These are phyloP conservation scores for Poecile atricapillus DNA, from an alignment of 2,113 vertebrate species.

Conservation along the genomic window DNA sequence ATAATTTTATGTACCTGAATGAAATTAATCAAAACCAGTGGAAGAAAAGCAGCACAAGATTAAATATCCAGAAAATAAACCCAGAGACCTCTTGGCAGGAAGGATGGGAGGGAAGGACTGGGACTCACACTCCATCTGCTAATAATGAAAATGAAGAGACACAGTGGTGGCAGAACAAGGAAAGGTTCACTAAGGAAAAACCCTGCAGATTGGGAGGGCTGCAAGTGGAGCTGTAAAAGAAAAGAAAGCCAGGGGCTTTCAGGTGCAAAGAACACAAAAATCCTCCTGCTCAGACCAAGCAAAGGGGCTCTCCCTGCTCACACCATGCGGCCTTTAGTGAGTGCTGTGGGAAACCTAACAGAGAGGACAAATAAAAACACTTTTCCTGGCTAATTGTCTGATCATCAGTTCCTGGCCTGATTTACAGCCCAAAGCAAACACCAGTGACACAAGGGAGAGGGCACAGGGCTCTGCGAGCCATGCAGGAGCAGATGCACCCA, in stretches of 20 bases:
- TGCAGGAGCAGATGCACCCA: neutral
- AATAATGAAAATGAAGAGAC: constrained; percentile 7
- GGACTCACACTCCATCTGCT: constrained; percentile 16
- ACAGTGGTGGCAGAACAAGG: neutral
- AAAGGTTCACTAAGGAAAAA: neutral
- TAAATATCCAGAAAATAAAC: constrained; percentile 18
- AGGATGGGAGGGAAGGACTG: neutral
- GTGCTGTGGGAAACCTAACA: neutral
- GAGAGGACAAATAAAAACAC: neutral
- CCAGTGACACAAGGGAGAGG: neutral
- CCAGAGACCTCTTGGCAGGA: constrained; percentile 11
- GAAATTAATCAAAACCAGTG: constrained; percentile 10
- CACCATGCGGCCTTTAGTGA: neutral
- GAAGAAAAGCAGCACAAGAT: neutral
- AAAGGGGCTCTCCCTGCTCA: neutral
- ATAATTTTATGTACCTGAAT: neutral
- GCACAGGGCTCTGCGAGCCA: neutral
- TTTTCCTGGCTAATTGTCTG: neutral
- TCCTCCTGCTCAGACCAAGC: neutral
- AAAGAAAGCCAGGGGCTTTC: neutral
- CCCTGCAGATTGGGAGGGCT: neutral
- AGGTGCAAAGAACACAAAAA: neutral
- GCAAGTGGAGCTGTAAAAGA: neutral
- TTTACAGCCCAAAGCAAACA: neutral
- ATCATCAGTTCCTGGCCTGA: neutral